Conservation (phyloP, 1,140 invertebrate genomes). For the Agrilus planipennis region DNA sequence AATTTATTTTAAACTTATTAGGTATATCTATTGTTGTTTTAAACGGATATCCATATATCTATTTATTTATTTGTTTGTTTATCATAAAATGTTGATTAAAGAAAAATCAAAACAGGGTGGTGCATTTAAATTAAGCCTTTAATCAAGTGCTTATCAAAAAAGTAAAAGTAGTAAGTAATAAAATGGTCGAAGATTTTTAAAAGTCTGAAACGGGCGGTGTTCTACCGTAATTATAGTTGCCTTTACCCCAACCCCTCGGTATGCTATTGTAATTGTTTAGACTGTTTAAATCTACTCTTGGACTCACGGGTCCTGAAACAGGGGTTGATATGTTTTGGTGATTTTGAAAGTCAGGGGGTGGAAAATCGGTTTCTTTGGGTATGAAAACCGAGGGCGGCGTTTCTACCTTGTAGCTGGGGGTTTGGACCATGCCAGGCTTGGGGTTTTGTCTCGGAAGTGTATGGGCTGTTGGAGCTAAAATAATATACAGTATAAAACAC, state of each 20-base stretch:
- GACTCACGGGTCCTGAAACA: conserved; percentile 18
- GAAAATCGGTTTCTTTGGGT: conserved; percentile 38
- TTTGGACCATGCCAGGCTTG: conserved; percentile 29
- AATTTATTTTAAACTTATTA: too few species aligned
- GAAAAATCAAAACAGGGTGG: too few species aligned
- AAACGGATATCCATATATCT: too few species aligned
- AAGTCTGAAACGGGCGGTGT: conserved; percentile 50
- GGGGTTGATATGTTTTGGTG: conserved; percentile 16
- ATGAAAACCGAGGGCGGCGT: conserved; percentile 29
- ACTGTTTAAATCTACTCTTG: conserved; percentile 17
- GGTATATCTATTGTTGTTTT: too few species aligned
- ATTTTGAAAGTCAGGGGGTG: conserved; percentile 30
- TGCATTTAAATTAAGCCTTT: too few species aligned
- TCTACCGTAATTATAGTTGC: conserved; percentile 47
- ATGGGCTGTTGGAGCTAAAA: too few species aligned
- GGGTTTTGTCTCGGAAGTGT: conserved; percentile 38
- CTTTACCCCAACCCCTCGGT: conserved; percentile 64
- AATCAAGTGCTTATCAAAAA: too few species aligned
- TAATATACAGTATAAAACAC: too few species aligned
- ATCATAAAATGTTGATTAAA: too few species aligned
- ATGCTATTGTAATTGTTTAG: conserved; percentile 64
- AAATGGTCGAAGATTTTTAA: too few species aligned
- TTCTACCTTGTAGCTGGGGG: conserved; percentile 35
- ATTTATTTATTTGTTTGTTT: too few species aligned
- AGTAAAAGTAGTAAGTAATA: too few species aligned